These are phyloP conservation scores for Poecilia velifera DNA, from an alignment of 2,797 vertebrate genomes.

Conservation along the genomic window DNA sequence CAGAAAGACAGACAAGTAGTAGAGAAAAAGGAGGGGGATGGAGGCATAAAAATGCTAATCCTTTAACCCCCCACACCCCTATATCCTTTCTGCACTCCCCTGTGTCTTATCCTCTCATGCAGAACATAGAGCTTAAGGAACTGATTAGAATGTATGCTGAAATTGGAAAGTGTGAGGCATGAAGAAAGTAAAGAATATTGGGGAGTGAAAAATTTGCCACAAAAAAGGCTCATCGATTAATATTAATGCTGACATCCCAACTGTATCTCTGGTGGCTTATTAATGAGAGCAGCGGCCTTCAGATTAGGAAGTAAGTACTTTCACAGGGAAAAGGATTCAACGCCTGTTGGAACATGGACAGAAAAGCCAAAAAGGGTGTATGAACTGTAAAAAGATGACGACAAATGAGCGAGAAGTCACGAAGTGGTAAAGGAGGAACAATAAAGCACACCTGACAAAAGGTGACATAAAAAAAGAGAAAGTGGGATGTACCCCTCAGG, in stretches of 20 bases:
- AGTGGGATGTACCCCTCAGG: constrained; percentile 69
- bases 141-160: constrained; percentile 81
- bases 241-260: constrained; percentile 77
- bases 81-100: constrained; percentile 46
- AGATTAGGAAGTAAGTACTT: constrained; percentile 52
- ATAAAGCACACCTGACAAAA: constrained; percentile 33
- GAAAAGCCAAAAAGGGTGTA: constrained; percentile 21
- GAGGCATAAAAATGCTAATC: constrained; percentile 78
- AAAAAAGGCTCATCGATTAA: constrained; percentile 70
- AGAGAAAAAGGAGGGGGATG: constrained; percentile 56
- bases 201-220: constrained; percentile 58
- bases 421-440: constrained; percentile 15
- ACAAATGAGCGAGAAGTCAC: constrained; percentile 21
- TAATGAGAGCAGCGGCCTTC: constrained; percentile 79
- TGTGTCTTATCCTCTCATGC: constrained; percentile 76
- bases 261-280: constrained; percentile 68
- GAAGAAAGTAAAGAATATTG: constrained; percentile 64
- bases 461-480: constrained; percentile 28
- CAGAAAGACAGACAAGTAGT: constrained; percentile 59
- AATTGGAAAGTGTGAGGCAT: constrained; percentile 78
- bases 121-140: constrained; percentile 79
- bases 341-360: constrained; percentile 30
- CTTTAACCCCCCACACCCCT: constrained; percentile 49
- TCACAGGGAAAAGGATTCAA: constrained; percentile 4
- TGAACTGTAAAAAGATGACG: constrained; percentile 28